These are phyloP conservation scores for Nebria ingens DNA, from an alignment of 1,140 invertebrate genomes.

Conservation along the genomic window DNA sequence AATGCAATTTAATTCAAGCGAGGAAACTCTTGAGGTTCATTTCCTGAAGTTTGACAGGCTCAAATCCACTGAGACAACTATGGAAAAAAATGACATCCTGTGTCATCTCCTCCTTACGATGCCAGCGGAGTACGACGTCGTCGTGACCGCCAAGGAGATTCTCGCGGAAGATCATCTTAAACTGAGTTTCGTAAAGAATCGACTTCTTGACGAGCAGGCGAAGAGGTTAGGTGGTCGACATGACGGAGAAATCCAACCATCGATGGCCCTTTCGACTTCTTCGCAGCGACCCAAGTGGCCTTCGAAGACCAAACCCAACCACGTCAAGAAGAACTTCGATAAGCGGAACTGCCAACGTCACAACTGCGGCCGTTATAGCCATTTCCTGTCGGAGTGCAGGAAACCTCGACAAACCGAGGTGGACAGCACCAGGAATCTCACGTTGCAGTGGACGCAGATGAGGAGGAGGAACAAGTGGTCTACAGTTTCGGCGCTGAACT, in stretches of 20 bases:
- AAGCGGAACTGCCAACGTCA: constrained; percentile 16
- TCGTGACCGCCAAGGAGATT: constrained; percentile 9
- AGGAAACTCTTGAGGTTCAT: constrained; percentile 9
- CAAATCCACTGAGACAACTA: not conserved
- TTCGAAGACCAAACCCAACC: not conserved
- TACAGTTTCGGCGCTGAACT: not conserved
- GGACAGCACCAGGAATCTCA: constrained; percentile 14
- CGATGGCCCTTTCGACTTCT: constrained; percentile 9
- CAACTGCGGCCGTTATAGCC: constrained; percentile 2
- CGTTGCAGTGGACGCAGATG: constrained; percentile 9
- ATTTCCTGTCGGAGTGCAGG: constrained; percentile 11
- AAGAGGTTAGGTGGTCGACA: not conserved
- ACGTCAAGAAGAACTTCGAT: constrained; percentile 3
- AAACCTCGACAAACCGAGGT: constrained; percentile 12
- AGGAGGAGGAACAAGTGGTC: constrained; percentile 9
- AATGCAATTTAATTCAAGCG: constrained; percentile 14
- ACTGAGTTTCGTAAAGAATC: constrained; percentile 14
- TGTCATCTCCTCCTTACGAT: not conserved
- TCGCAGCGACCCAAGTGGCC: not conserved
- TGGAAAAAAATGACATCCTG: not conserved
- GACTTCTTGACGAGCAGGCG: constrained; percentile 14
- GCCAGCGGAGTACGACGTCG: not conserved
- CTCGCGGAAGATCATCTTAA: constrained; percentile 1
- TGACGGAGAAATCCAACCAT: not conserved
- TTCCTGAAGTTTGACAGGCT: constrained; percentile 16